A percentile compares a stretch with the other conserved stretches of the same genome.
These are phyloP conservation scores for Muscicapa adusta DNA, from an alignment of 2,113 vertebrate species.

Conservation along the genomic window DNA sequence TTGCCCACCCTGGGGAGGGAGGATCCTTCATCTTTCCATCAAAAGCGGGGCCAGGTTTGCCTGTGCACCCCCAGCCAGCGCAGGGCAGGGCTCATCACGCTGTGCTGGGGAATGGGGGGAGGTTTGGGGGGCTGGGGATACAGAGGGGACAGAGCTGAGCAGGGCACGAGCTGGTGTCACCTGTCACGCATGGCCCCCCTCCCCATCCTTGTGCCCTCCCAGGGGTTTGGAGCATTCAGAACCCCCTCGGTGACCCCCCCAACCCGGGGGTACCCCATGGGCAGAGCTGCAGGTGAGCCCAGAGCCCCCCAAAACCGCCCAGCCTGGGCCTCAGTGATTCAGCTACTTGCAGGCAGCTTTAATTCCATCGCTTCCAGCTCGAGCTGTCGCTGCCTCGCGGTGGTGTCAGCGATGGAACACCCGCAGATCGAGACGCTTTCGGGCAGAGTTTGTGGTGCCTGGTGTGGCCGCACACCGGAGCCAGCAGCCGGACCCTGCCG, in stretches of 20 bases:
- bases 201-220: background rate
- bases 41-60: background rate
- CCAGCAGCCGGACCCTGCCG: background rate
- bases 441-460: background rate
- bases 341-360: constrained; percentile 38
- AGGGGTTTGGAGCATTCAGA: background rate
- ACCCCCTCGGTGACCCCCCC: background rate
- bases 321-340: constrained; percentile 19
- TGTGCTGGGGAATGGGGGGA: background rate
- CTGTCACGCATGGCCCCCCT: rapidly evolving
- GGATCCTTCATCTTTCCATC: background rate
- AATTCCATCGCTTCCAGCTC: background rate
- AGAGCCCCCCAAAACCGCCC: rapidly evolving
- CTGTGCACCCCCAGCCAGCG: background rate
- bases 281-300: background rate
- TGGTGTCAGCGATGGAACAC: background rate
- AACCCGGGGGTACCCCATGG: rapidly evolving
- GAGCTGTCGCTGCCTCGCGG: background rate
- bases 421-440: background rate
- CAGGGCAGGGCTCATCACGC: background rate
- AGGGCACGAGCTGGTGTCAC: background rate
- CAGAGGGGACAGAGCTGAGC: background rate
- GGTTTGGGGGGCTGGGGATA: background rate
- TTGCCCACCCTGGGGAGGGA: background rate
- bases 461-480: background rate